These are phyloP conservation scores for Rhyacichthys aspro DNA, from an alignment of 2,797 vertebrate genomes.

Conservation along the genomic window DNA sequence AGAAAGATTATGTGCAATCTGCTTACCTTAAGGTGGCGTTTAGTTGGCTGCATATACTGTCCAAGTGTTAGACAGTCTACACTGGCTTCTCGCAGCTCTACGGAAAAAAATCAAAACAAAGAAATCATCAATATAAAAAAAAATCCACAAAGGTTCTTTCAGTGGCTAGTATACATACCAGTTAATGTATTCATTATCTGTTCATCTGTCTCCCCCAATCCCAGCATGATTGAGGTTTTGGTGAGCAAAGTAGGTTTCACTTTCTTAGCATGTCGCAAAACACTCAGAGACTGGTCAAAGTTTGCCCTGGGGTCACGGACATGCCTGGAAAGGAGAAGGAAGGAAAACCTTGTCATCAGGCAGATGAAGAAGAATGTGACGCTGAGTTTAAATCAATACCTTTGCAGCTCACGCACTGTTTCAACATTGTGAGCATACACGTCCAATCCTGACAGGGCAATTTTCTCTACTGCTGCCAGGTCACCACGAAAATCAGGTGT, in stretches of 20 bases:
- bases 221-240: slow-evolving; percentile 97
- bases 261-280: slow-evolving; percentile 88
- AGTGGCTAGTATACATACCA: slow-evolving; percentile 67
- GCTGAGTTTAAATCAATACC: slow-evolving; percentile 69
- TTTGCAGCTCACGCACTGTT: slow-evolving; percentile 93
- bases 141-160: neutral
- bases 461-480: slow-evolving; percentile 87
- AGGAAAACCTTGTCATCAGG: neutral
- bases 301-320: slow-evolving; percentile 93
- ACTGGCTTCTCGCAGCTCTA: slow-evolving; percentile 87
- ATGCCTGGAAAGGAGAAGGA: slow-evolving; percentile 76
- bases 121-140: neutral
- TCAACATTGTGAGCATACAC: slow-evolving; percentile 98
- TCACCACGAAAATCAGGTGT: slow-evolving; percentile 96
- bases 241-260: slow-evolving; percentile 85
- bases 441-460: slow-evolving; percentile 89
- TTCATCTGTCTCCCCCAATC: slow-evolving; percentile 90
- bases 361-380: neutral
- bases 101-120: slow-evolving; percentile 29
- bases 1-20: neutral
- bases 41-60: slow-evolving; percentile 99
- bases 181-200: slow-evolving; percentile 86
- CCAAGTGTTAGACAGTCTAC: slow-evolving; percentile 96
- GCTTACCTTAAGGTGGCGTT: slow-evolving; percentile 93
- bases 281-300: slow-evolving; percentile 89